A percentile compares a stretch with the other conserved stretches of the same genome.
Conservation (phyloP, 2,113 vertebrate genomes). For the Gymnorhina tibicen region DNA sequence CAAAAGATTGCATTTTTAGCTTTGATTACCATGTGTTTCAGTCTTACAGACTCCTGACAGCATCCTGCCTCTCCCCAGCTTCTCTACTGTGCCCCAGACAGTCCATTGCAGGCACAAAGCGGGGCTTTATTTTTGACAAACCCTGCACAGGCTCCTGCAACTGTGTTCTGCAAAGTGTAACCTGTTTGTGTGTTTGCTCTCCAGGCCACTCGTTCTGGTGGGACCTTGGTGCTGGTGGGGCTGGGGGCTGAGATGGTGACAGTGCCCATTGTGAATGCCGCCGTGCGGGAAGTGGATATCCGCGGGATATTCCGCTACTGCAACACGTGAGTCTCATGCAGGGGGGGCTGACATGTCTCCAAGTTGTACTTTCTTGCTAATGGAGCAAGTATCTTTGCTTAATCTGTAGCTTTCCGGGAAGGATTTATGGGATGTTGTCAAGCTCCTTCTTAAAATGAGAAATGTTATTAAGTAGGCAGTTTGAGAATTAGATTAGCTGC, state of each 20-base stretch:
- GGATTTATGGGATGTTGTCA: background rate
- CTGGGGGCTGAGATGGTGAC: slow-evolving; percentile 81
- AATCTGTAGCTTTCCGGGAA: background rate
- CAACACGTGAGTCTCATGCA: slow-evolving; percentile 85
- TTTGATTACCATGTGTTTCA: background rate
- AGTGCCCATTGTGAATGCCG: slow-evolving; percentile 82
- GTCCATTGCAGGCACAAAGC: background rate
- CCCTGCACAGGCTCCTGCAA: background rate
- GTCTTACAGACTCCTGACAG: background rate
- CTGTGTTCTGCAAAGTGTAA: background rate
- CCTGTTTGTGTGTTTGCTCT: background rate
- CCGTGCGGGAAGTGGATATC: slow-evolving; percentile 89
- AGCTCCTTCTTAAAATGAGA: background rate
- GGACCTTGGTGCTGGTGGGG: slow-evolving; percentile 89
- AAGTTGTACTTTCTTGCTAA: background rate
- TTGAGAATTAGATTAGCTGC: background rate
- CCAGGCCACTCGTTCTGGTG: slow-evolving; percentile 88
- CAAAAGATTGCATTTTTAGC: background rate
- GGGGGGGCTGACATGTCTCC: background rate
- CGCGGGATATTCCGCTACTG: slow-evolving; percentile 93
- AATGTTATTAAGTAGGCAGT: background rate
- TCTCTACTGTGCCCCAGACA: background rate
- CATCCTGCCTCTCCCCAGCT: background rate
- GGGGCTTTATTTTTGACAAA: background rate
- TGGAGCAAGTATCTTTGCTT: background rate